Evolutionary conservation across 2,113 vertebrate species (phyloP), one percentile per base, ranked within the genome.

Genomic region (Archocentrus centrarchus): DNA sequence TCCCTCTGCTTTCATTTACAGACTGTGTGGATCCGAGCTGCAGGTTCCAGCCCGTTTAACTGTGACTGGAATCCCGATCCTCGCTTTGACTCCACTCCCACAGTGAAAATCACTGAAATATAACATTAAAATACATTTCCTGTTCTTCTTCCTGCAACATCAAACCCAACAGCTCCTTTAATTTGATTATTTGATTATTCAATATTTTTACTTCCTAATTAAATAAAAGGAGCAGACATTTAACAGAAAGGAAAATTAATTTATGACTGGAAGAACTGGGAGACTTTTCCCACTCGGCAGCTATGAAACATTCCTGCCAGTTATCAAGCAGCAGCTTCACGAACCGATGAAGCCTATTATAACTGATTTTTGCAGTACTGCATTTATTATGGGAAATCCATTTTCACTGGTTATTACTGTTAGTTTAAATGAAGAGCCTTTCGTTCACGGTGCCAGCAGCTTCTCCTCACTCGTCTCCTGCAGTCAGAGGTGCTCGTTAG

Each of bases 1-100:
- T 64, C 77, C 50, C 61, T 60, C 82, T 76, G 68, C 82, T 82
- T 44, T 73, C 57, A 53, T 82, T 84, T 84, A 59, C 24, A 53
- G 22, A 76, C 55, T 55, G 7, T n/a, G 75, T 6, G 57, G 79
- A 79, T 64, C 22, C 70, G 59, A 2, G 20, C 77, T 30, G 57
- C 5, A 1, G 9, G n/a, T 3, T 59, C 27, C 62, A 3, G 41
- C 55, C 18, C n/a, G 3, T 44, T 55, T 55, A 59, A 27, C 53
- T 75, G 70, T 22, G 55, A 61, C 15, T 35, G 22, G 39, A 59
- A 63, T 44, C 3, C 2, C 17, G 15, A 68, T 27, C 50, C 0
- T 0, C 27, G 59, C 8, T 66, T 39, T 20, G 5, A 63, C 35
- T 9, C 8, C 37, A 39, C 8, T 39, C 44, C 39, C 37, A 44